Percentiles rank a stretch among this genome's conserved stretches.
Evolutionary conservation across 2,888 invertebrate species (phyloP).

Genomic region (Cephus sareptanus): DNA sequence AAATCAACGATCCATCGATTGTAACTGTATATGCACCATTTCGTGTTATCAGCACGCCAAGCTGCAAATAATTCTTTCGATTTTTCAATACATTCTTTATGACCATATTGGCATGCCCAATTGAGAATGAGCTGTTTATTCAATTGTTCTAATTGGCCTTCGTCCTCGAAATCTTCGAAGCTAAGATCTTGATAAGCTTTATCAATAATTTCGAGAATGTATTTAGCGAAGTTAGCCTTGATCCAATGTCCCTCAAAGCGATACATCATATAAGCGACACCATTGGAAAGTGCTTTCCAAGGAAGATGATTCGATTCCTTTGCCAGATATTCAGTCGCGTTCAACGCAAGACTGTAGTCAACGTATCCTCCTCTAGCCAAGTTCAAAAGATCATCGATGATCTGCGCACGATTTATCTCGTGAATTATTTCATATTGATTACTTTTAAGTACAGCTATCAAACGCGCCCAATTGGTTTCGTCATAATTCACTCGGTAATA

Average conservation of each 20-base stretch:
- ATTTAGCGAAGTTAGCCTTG: slow-evolving; percentile 37
- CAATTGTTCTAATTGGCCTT: slow-evolving; percentile 71
- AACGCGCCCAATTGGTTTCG: slow-evolving; percentile 67
- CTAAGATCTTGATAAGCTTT: slow-evolving; percentile 68
- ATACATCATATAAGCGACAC: slow-evolving; percentile 37
- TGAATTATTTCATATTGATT: slow-evolving; percentile 61
- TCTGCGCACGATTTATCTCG: slow-evolving; percentile 68
- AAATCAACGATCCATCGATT: background rate
- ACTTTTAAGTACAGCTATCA: slow-evolving; percentile 67
- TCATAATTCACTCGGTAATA: slow-evolving; percentile 74
- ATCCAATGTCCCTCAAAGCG: slow-evolving; percentile 52
- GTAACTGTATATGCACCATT: slow-evolving; percentile 20
- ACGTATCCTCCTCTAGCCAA: slow-evolving; percentile 69
- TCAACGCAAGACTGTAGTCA: slow-evolving; percentile 74
- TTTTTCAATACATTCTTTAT: slow-evolving; percentile 71
- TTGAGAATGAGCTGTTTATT: slow-evolving; percentile 73
- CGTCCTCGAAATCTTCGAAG: slow-evolving; percentile 66
- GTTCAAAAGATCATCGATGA: slow-evolving; percentile 69
- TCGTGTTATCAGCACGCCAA: slow-evolving; percentile 18
- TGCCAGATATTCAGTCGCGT: slow-evolving; percentile 67
- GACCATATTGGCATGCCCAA: slow-evolving; percentile 76
- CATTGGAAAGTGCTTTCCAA: slow-evolving; percentile 65
- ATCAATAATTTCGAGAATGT: slow-evolving; percentile 58
- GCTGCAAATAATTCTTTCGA: slow-evolving; percentile 63
- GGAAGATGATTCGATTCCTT: slow-evolving; percentile 67